Base-by-base conservation (phyloP, 2,113 vertebrate genomes). In the Oenanthe oenanthe region DNA sequence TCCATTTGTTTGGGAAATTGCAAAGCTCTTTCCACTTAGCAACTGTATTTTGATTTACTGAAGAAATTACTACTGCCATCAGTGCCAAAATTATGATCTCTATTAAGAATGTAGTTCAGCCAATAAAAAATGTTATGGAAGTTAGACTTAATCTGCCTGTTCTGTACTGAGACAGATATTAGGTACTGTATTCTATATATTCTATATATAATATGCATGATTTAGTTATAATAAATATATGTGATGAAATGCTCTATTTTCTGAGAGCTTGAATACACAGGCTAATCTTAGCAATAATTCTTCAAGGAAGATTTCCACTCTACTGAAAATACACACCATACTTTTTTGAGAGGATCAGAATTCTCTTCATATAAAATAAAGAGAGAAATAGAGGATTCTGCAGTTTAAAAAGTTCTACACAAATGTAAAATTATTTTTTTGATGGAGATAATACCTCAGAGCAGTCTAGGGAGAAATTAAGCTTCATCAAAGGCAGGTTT, bases 41-140 rank as follows among this genome's bases (percentile, higher is more conserved):
- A 10, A 87, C 9, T 20, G 3, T 40, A 62, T 48, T 47, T 31
- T 77, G 68, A 91, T 84, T 96, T 95, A 91, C 56, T 74, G 31
- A 80, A 88, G 83, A 82, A 95, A 96, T 84, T 87, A 78, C 56
- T 71, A 13, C n/a, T 74, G 65, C 65, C 60, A 84, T 81, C 29
- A 73, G 63, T 92, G 63, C 60, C 80, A 81, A 77, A 96, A 84
- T 89, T 71, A 91, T 0, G 6, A 91, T 62, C 56, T 29, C 38
- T 86, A 6, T 67, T 81, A 74, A 87, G 17, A 42, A 62, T 28
- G 56, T 34, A 36, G 32, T 38, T 84, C 47, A 91, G 43, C 29
- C 65, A 81, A 19, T 71, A 57, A 87, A 95, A 91, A 95, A 81
- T 47, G 68, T 4, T 63, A 25, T 13, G 9, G 47, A 60, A 77